phyloP scores from a whole-genome alignment of 2,113 vertebrate genomes.

The Carassius carassius region DNA sequence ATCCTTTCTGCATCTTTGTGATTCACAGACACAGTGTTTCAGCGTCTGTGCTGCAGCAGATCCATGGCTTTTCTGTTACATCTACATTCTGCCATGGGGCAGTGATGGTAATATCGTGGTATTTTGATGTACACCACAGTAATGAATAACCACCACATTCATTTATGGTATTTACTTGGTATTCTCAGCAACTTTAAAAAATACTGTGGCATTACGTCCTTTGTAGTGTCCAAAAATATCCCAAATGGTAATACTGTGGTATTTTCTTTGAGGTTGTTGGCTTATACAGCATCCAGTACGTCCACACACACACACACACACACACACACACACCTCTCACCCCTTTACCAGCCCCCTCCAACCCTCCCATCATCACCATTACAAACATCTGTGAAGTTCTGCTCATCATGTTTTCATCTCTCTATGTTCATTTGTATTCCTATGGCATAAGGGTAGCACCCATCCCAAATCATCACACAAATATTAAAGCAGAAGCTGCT shows the following conservation, averaged over 20 bases:
- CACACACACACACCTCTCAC: background rate
- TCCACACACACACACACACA: background rate
- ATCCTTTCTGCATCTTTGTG: conserved; percentile 12
- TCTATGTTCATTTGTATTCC: background rate
- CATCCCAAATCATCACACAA: background rate
- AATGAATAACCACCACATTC: background rate
- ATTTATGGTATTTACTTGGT: background rate
- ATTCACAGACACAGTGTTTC: background rate
- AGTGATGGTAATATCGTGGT: background rate
- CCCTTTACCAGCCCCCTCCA: background rate
- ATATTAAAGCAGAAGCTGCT: background rate
- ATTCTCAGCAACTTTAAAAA: background rate
- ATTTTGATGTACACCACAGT: conserved; percentile 1
- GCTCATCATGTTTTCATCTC: background rate
- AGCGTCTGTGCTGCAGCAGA: background rate
- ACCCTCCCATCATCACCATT: background rate
- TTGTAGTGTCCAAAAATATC: background rate
- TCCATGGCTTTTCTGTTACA: background rate
- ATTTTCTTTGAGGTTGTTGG: background rate
- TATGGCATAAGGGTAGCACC: background rate
- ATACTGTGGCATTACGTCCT: background rate
- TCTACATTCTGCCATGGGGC: background rate
- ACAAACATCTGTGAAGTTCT: background rate
- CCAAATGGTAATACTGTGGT: background rate
- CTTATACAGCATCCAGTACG: background rate